Percentiles rank a stretch among this genome's conserved stretches.
phyloP scores from a whole-genome alignment of 2,113 vertebrate species.

The Myotis lucifugus region DNA sequence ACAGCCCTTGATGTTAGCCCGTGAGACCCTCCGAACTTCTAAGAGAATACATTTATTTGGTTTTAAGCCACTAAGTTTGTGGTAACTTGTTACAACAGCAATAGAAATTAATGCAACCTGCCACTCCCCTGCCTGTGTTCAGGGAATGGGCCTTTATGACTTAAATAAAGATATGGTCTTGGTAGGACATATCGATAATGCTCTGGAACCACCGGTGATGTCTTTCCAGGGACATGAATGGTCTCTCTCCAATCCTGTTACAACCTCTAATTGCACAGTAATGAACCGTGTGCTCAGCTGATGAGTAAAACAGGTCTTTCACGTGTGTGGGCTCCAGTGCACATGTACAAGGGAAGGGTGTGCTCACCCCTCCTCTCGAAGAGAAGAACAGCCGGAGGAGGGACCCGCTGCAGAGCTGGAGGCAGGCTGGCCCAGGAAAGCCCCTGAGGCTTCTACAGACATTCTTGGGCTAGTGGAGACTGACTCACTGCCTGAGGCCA shows the following conservation, averaged over 20 bases:
- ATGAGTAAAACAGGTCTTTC: neutral
- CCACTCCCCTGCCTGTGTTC: neutral
- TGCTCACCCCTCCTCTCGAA: neutral
- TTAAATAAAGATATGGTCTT: neutral
- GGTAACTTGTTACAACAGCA: neutral
- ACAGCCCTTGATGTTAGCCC: neutral
- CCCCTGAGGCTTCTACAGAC: neutral
- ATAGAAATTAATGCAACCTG: neutral
- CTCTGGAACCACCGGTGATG: neutral
- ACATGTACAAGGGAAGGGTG: neutral
- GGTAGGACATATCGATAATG: neutral
- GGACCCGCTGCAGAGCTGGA: neutral
- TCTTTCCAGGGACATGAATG: neutral
- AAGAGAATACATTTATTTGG: neutral
- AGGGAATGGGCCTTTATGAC: neutral
- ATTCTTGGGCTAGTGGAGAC: neutral
- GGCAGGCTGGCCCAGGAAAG: neutral
- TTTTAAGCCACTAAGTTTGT: neutral
- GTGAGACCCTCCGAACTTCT: neutral
- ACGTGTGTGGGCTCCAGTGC: neutral
- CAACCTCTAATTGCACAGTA: neutral
- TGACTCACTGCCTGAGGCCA: neutral
- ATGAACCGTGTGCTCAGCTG: neutral
- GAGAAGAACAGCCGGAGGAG: neutral
- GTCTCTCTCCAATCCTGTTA: neutral